Evolutionary conservation across 2,888 invertebrate genomes (phyloP), one percentile per base, ranked within the genome.

Genomic region (Rambutsinella grinnellia): DNA sequence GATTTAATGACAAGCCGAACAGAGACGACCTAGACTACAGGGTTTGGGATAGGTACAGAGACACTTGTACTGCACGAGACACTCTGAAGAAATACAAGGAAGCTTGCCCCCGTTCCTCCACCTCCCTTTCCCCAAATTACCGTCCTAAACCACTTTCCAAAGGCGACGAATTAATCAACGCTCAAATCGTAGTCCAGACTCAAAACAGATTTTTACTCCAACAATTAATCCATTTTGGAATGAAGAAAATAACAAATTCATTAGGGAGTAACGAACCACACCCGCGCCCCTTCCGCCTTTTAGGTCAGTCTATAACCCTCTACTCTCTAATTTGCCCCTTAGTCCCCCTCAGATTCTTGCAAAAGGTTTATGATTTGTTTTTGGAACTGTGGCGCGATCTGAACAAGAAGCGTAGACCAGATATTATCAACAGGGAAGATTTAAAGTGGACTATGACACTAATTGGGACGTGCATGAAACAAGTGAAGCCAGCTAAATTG

Each of bases 391-490:
- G 67, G 23, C 27, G 17, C 1, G 5, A 13, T 1, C 13, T 66
- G 6, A 67, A 24, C 10, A 36, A 53, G 13, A 54, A 74, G 60
- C 54, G 24, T 1, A 2, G 53, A 21, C 51, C 61, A 1, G 67
- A 74, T 26, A 53, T 67, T 1, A 53, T 74, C 2, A 27, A 3
- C 3, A 60, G 54, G 26, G 21, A 47, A 0, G 47, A 74, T 17
- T 67, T 60, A 19, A 47, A 61, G 13, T 74, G 67, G 74, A 46
- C 61, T 13, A n/a, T 61, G 21, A 74, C 46, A 46, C n/a, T 67
- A 1, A 27, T 74, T 15, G 15, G n/a, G 1, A 3, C 21, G 10
- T 72, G 72, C 44, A 5, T 23, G 19, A 44, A 47, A 3, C 17
- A 15, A 2, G 10, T 51, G 21, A 72, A 72, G 36, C 66, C 72